These are phyloP conservation scores for Amyelois transitella DNA, from an alignment of 1,140 invertebrate species.

Conservation along the genomic window DNA sequence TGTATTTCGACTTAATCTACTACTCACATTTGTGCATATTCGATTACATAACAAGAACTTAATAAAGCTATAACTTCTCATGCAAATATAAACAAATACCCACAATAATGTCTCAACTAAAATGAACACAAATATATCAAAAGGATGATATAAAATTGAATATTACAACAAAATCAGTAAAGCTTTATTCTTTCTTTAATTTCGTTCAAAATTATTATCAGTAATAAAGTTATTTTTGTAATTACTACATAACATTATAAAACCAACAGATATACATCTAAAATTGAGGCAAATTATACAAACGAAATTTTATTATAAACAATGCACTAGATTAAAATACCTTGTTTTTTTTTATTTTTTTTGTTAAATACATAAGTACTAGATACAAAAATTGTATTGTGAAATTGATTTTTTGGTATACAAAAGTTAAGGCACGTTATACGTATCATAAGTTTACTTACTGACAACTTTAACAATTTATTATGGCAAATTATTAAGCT, in stretches of 20 bases:
- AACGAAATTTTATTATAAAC: background rate
- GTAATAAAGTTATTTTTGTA: too few species aligned
- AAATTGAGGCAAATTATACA: background rate
- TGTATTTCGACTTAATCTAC: conserved; percentile 13
- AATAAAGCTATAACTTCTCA: conserved; percentile 3
- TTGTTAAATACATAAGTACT: too few species aligned
- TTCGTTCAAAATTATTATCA: too few species aligned
- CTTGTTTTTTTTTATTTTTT: background rate
- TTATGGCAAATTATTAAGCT: too few species aligned
- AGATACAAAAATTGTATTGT: too few species aligned
- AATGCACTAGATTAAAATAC: background rate
- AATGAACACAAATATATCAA: conserved; percentile 1
- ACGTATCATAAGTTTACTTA: too few species aligned
- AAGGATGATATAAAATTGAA: too few species aligned
- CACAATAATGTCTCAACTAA: background rate
- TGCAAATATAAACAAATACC: conserved; percentile 11
- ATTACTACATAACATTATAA: background rate
- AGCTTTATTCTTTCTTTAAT: too few species aligned
- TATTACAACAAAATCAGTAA: too few species aligned
- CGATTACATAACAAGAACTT: conserved; percentile 10
- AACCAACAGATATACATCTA: background rate
- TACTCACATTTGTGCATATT: conserved; percentile 13
- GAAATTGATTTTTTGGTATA: too few species aligned
- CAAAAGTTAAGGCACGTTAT: too few species aligned
- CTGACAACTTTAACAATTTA: too few species aligned